phyloP scores from a whole-genome alignment of 2,113 vertebrate genomes.

The Hippocampus guttulatus region DNA sequence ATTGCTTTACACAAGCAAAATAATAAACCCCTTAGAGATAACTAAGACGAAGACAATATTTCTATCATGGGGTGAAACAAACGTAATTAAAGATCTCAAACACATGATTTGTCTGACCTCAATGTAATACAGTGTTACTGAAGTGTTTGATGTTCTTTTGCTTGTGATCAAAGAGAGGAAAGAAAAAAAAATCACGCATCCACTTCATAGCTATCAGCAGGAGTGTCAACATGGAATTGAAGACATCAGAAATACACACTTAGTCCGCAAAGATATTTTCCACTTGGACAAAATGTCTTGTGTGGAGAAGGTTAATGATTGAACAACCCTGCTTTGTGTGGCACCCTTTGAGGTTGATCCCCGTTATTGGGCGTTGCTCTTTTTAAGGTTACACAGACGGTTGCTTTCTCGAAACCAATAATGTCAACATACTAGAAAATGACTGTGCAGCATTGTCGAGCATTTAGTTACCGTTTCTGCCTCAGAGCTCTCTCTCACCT shows the following conservation, averaged over 20 bases:
- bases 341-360: constrained; percentile 37
- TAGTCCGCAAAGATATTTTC: constrained; percentile 14
- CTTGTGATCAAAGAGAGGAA: constrained; percentile 16
- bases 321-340: constrained; percentile 31
- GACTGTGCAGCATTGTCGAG: not conserved
- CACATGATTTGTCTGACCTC: constrained; percentile 4
- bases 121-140: constrained; percentile 20
- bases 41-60: not conserved
- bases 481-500: not conserved
- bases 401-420: constrained; percentile 7
- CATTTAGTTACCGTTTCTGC: not conserved
- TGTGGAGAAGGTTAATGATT: constrained; percentile 50
- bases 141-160: constrained; percentile 56
- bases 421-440: constrained; percentile 19
- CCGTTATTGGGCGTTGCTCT: constrained; percentile 5
- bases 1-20: not conserved
- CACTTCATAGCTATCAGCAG: constrained; percentile 33
- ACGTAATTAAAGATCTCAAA: not conserved
- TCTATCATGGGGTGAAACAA: not conserved
- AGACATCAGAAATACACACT: constrained; percentile 30
- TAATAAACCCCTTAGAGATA: not conserved
- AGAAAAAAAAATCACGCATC: constrained; percentile 19
- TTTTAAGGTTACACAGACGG: constrained; percentile 20
- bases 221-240: constrained; percentile 24
- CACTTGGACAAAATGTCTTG: constrained; percentile 4